Percentiles rank a stretch among this genome's conserved stretches.
These are phyloP conservation scores for Lophius americanus DNA, from an alignment of 2,797 vertebrate genomes.

Conservation along the genomic window DNA sequence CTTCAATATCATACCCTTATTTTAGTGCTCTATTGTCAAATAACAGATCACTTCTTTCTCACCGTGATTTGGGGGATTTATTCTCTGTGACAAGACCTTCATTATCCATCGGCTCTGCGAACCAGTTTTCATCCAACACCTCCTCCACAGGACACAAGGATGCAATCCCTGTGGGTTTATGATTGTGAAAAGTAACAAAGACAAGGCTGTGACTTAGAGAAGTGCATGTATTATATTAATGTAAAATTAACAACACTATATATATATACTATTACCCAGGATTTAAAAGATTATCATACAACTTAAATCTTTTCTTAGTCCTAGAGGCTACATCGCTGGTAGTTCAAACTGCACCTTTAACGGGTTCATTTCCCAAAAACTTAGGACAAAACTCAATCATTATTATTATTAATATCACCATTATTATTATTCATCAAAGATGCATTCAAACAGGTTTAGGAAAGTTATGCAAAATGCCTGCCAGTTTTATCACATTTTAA, in stretches of 20 bases:
- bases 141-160: conserved; percentile 44
- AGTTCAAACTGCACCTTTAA: not conserved
- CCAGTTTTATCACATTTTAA: not conserved
- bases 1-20: not conserved
- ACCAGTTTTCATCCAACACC: conserved; percentile 77
- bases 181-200: not conserved
- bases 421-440: not conserved
- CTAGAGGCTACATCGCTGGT: not conserved
- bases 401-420: no score
- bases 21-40: not conserved
- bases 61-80: conserved; percentile 58
- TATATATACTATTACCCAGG: not conserved
- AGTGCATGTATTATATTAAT: not conserved
- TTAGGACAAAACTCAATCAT: not conserved
- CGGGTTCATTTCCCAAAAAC: not conserved
- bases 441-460: not conserved
- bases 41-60: conserved; percentile 27
- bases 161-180: not conserved
- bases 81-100: conserved; percentile 25
- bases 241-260: not conserved
- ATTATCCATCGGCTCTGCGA: conserved; percentile 76
- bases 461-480: not conserved
- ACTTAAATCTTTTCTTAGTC: not conserved
- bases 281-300: not conserved
- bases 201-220: no score